These are phyloP conservation scores for Apocrypta bakeri DNA, from an alignment of 1,140 invertebrate species.

Conservation along the genomic window DNA sequence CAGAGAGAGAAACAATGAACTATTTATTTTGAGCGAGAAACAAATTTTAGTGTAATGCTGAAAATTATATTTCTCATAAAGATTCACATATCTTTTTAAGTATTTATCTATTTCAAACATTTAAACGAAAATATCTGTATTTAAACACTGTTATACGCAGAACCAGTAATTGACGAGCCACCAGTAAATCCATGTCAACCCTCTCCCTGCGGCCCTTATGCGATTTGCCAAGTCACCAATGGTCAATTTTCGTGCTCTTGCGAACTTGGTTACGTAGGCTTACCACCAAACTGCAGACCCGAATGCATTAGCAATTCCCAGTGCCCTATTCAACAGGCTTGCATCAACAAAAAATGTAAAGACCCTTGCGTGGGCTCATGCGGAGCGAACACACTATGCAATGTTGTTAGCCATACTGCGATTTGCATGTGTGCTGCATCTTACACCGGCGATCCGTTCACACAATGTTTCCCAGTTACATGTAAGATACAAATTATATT, in stretches of 20 bases:
- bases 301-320: constrained; percentile 79
- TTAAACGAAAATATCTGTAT: neutral
- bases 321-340: constrained; percentile 79
- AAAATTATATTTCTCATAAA: neutral
- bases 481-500: constrained; percentile 72
- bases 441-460: constrained; percentile 78
- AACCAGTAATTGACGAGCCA: constrained; percentile 50
- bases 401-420: constrained; percentile 79
- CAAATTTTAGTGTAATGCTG: neutral
- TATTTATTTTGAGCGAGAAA: neutral
- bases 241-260: constrained; percentile 72
- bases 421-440: constrained; percentile 77
- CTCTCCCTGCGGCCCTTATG: constrained; percentile 82
- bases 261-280: constrained; percentile 65
- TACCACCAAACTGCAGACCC: constrained; percentile 69
- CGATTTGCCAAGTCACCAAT: constrained; percentile 78
- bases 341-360: constrained; percentile 81
- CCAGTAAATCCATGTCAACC: constrained; percentile 76
- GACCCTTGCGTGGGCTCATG: constrained; percentile 83
- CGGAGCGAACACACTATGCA: constrained; percentile 78
- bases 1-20: neutral
- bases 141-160: constrained; percentile 47
- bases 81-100: too few relatives aligned
- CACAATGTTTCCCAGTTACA: constrained; percentile 67
- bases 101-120: neutral